Base-by-base conservation (phyloP, 2,113 vertebrate species). In the Hemichromis elongatus region DNA sequence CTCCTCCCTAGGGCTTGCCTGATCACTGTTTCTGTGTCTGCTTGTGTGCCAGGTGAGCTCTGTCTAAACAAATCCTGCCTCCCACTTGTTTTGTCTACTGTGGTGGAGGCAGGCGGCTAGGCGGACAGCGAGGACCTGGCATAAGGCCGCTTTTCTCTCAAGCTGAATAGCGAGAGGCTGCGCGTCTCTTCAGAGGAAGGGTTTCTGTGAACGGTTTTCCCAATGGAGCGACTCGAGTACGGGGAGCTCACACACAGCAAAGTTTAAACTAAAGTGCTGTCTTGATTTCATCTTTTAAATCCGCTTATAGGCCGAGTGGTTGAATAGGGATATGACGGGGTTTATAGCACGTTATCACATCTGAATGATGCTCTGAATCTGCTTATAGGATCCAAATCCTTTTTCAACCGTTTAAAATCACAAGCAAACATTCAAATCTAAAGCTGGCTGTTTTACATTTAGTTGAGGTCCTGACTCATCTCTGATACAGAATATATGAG, bases 21-120 rank as follows among this genome's bases (percentile, higher is more conserved):
- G 90, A 94, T 93, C 91, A 91, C 91, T 87, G 90, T 94, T 90
- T 94, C 88, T 92, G 82, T 93, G 93, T 94, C 82, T 88, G 86
- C 68, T 81, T 87, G 92, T 87, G 91, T 88, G 77, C 94, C 94
- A 96, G 95, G 95, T 96, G 94, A 95, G 92, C 90, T 88, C 93
- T 94, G 94, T 95, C 92, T 87, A 94, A 95, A 95, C 95, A 94
- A 94, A 94, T 91, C 90, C 90, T 89, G 79, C 93, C 91, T 91
- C 79, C 90, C 66, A 56, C 88, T 96, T 96, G 95, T 96, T 95
- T 95, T 95, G 95, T 95, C 95, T 96, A 89, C 78, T 47, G 77
- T 57, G 73, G 87, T 59, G 82, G 13, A 80, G 92, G 90, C 91
- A 83, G 91, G 93, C 91, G 73, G 91, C 90, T 4, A 19, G 77